Conservation (phyloP, 2,888 invertebrate species). For the Thecocarcelia acutangulata region DNA sequence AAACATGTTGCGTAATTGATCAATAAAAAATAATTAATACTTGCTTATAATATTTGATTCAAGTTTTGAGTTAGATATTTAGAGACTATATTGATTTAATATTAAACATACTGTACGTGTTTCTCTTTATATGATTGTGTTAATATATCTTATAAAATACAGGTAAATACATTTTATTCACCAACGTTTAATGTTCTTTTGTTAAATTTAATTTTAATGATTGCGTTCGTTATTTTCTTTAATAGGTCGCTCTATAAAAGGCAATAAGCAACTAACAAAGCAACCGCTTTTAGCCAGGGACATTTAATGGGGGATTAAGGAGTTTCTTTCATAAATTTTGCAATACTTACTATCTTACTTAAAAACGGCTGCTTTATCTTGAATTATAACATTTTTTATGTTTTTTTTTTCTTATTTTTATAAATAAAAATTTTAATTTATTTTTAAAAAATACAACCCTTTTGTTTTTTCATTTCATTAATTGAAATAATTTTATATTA, state of each 20-base stretch:
- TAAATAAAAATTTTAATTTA: conserved; percentile 36
- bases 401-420: conserved; percentile 39
- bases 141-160: not conserved
- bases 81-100: too few species aligned
- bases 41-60: too few species aligned
- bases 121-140: not conserved
- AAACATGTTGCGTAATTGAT: too few species aligned
- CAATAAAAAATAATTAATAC: too few species aligned
- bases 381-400: conserved; percentile 7
- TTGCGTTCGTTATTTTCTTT: conserved; percentile 64
- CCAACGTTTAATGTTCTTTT: conserved; percentile 39
- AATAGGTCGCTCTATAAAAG: conserved; percentile 64
- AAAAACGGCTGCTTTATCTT: conserved; percentile 37
- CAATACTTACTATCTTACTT: conserved; percentile 40
- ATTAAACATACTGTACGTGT: too few species aligned
- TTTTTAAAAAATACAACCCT: conserved; percentile 58
- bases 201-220: conserved; percentile 61
- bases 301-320: conserved; percentile 51
- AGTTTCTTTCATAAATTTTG: conserved; percentile 26
- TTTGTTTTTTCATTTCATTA: conserved; percentile 68
- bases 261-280: conserved; percentile 60
- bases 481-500: conserved; percentile 63
- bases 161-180: conserved; percentile 63
- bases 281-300: conserved; percentile 59
- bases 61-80: too few species aligned